Base-by-base conservation (phyloP, 2,888 invertebrate species). In the Hypena proboscidalis region DNA sequence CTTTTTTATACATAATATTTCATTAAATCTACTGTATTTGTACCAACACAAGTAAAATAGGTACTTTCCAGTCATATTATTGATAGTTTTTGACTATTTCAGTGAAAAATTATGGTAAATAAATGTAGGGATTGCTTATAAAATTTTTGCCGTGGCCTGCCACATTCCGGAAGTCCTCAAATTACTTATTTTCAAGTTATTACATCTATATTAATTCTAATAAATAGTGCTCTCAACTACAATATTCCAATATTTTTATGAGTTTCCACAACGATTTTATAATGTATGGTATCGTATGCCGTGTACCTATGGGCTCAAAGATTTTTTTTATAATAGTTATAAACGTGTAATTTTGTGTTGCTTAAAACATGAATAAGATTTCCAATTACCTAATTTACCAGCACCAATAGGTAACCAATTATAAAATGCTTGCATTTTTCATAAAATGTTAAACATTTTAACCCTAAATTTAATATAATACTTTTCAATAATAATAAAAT, bases 101-200 rank as follows among this genome's bases (percentile, higher is more conserved):
- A 5, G 26, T 53, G 49, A 54, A 49, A 45, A 57, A 54, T 11
- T 11, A 17, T 34, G 13, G 21, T 10, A 44, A 56, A 38, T 38
- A 19, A 44, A 38, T 27, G 31, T 30, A 56, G 29, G 32, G 4
- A 10, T 13, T 21, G 21, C 21, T 13, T 63, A 43, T 19, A 54
- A 49, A 41, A 51, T 19, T 7, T 22, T 50, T 41, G 26, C 31
- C 27, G 70, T 77, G 74, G 74, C 77, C 77, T 55, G 77, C 77
- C 77, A 77, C 74, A 44, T 62, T 53, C 37, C 59, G 54, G 60
- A 65, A 67, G 58, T 68, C 57, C 57, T 62, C 45, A 49, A 51
- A 52, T 37, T 10, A 44, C 36, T 14, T 33, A 36, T 26, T n/a
- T n/a, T n/a, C n/a, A 26, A 15, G 0, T 27, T 9, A n/a, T 15